These are phyloP conservation scores for Celastrina argiolus DNA, from an alignment of 2,888 invertebrate species.

Conservation along the genomic window DNA sequence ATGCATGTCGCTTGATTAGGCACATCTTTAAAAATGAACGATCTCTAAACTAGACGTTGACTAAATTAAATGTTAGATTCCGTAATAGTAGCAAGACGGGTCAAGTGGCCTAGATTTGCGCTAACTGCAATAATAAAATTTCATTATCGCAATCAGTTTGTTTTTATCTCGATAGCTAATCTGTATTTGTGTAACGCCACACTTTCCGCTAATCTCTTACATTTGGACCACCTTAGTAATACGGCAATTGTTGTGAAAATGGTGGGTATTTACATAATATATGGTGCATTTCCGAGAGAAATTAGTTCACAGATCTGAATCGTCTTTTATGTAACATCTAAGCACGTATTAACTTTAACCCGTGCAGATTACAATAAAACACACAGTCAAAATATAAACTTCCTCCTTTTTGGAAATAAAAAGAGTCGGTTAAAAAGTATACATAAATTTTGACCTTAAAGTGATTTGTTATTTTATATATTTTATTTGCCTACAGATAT, in stretches of 20 bases:
- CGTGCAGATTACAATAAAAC: neutral
- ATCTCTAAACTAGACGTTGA: neutral
- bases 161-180: neutral
- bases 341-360: neutral
- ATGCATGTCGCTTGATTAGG: too few relatives aligned
- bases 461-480: too few relatives aligned
- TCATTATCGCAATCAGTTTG: neutral
- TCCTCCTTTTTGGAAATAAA: too few relatives aligned
- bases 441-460: too few relatives aligned
- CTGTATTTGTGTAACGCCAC: neutral
- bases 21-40: neutral
- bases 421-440: too few relatives aligned
- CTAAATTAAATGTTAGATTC: neutral
- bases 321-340: neutral
- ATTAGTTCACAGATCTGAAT: slow-evolving; percentile 12
- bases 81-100: neutral
- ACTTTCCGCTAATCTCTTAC: neutral
- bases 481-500: too few relatives aligned
- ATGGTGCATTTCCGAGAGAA: slow-evolving; percentile 28
- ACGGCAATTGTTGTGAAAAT: slow-evolving; percentile 18
- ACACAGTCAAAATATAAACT: too few relatives aligned
- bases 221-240: slow-evolving; percentile 3
- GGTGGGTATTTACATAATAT: slow-evolving; percentile 28
- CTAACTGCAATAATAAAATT: neutral
- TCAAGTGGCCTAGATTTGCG: neutral